Percentiles rank a stretch among this genome's conserved stretches.
These are phyloP conservation scores for Cyprinodon tularosa DNA, from an alignment of 2,113 vertebrate genomes.

Conservation along the genomic window DNA sequence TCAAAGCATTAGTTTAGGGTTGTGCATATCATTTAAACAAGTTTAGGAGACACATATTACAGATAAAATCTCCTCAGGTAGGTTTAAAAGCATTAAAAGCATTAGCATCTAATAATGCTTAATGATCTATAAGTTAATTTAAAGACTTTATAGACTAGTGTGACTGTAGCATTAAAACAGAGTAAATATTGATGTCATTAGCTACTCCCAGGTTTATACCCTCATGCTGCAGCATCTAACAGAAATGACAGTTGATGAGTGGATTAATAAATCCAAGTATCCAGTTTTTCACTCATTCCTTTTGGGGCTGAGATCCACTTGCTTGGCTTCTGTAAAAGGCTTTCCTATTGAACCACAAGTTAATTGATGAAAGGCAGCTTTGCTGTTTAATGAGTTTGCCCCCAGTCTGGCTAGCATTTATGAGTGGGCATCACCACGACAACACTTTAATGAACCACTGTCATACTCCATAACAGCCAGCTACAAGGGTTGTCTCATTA, in stretches of 20 bases:
- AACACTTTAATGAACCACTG: constrained; percentile 63
- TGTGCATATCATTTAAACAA: background rate
- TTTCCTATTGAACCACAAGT: constrained; percentile 52
- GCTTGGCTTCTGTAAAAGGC: constrained; percentile 50
- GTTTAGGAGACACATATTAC: background rate
- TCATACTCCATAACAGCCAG: constrained; percentile 54
- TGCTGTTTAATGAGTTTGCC: constrained; percentile 65
- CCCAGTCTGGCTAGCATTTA: constrained; percentile 46
- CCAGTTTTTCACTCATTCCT: constrained; percentile 26
- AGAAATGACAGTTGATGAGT: constrained; percentile 18
- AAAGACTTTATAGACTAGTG: background rate
- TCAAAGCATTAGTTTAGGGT: no score
- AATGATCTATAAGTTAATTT: background rate
- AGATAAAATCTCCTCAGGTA: background rate
- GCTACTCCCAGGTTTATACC: background rate
- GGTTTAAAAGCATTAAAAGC: background rate
- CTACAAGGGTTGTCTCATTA: constrained; percentile 58
- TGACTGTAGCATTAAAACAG: background rate
- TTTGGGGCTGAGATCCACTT: background rate
- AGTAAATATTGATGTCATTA: background rate
- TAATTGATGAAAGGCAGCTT: constrained; percentile 55
- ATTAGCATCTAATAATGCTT: background rate
- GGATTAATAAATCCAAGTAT: constrained; percentile 11
- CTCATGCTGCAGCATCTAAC: rapidly evolving
- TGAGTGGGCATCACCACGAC: constrained; percentile 38